Conservation (phyloP, 2,888 invertebrate genomes). For the Pinctada fucata region DNA sequence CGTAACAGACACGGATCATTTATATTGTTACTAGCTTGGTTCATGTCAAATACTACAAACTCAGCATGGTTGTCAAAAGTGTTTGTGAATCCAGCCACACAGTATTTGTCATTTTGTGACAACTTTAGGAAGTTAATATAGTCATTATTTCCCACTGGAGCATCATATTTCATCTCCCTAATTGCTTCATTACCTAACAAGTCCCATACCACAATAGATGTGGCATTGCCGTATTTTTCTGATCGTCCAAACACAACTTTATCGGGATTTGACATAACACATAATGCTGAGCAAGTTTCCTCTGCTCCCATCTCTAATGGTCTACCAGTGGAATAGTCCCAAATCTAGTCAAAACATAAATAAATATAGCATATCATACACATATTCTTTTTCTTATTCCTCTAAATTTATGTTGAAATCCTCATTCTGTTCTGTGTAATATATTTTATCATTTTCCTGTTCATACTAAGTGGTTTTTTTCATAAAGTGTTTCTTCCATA, state of each 20-base stretch:
- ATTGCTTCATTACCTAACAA: slow-evolving; percentile 74
- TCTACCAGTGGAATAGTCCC: slow-evolving; percentile 75
- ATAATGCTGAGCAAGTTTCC: slow-evolving; percentile 75
- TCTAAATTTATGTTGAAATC: no score
- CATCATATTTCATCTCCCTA: slow-evolving; percentile 72
- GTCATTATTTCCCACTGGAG: slow-evolving; percentile 74
- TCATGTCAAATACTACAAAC: slow-evolving; percentile 76
- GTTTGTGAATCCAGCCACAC: slow-evolving; percentile 76
- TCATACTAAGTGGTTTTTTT: no score
- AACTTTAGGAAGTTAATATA: slow-evolving; percentile 72
- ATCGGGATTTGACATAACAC: slow-evolving; percentile 74
- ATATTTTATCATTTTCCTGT: no score
- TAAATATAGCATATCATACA: background rate
- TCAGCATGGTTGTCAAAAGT: slow-evolving; percentile 75
- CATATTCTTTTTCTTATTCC: slow-evolving; percentile 2
- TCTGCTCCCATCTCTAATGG: slow-evolving; percentile 74
- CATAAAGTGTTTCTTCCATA: no score
- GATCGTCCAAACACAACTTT: slow-evolving; percentile 74
- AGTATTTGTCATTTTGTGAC: slow-evolving; percentile 73
- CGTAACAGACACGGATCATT: slow-evolving; percentile 73
- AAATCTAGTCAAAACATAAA: slow-evolving; percentile 64
- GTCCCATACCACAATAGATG: slow-evolving; percentile 75
- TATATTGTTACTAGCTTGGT: slow-evolving; percentile 65
- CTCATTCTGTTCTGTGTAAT: no score
- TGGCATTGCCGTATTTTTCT: slow-evolving; percentile 74